A percentile compares a stretch with the other conserved stretches of the same genome.
These are phyloP conservation scores for Epizoanthus ramosus DNA, from an alignment of 92 coral and sea anemone genomes.

Conservation along the genomic window DNA sequence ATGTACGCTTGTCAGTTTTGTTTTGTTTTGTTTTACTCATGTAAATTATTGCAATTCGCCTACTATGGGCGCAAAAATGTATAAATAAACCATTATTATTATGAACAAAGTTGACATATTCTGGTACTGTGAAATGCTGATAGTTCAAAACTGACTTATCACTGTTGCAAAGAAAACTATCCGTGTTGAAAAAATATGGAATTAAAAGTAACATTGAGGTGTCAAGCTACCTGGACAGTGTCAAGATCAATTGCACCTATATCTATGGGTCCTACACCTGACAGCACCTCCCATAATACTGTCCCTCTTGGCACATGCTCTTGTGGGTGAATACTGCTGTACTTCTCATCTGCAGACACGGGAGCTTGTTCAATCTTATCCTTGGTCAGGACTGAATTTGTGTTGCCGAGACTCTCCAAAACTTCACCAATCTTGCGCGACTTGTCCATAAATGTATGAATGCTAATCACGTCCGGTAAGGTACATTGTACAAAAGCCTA, in stretches of 20 bases:
- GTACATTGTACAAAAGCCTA: conserved; percentile 69
- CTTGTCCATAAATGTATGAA: conserved; percentile 83
- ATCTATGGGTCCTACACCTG: conserved; percentile 54
- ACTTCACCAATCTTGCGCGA: conserved; percentile 80
- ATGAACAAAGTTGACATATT: too few relatives aligned
- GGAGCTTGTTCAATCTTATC: conserved; percentile 34
- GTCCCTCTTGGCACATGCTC: conserved; percentile 65
- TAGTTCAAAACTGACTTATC: neutral
- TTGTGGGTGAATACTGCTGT: conserved; percentile 70
- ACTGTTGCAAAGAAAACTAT: neutral
- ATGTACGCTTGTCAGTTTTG: too few relatives aligned
- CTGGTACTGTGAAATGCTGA: neutral
- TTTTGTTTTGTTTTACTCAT: too few relatives aligned
- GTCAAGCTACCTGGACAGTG: conserved; percentile 66
- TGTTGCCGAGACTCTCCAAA: conserved; percentile 75
- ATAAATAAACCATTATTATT: neutral
- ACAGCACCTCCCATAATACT: conserved; percentile 73
- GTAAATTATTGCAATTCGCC: too few relatives aligned
- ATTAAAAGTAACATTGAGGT: neutral
- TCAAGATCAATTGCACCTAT: conserved; percentile 55
- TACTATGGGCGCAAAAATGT: too few relatives aligned
- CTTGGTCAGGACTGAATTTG: conserved; percentile 55
- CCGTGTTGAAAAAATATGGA: neutral
- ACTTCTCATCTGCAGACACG: conserved; percentile 6
- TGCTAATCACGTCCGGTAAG: conserved; percentile 73